Evolutionary conservation across 2,888 invertebrate species (phyloP).

Genomic region (Chloroclystis v-ata): DNA sequence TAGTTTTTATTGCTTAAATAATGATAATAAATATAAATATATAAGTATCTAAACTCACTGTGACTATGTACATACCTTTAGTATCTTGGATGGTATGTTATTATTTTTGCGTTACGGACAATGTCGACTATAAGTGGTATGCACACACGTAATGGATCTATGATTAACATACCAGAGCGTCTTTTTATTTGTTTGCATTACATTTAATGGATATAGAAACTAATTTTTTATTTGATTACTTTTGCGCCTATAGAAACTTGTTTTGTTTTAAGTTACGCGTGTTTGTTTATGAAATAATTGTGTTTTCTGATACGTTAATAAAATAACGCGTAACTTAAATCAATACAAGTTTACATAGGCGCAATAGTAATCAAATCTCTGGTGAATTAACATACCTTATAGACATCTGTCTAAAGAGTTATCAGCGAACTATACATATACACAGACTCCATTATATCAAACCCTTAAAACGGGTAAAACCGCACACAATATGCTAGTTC

Average conservation of each 20-base stretch:
- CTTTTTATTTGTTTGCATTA: constrained; percentile 16
- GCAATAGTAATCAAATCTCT: too few species aligned
- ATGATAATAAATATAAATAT: not conserved
- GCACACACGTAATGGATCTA: constrained; percentile 26
- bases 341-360: too few species aligned
- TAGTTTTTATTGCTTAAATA: too few species aligned
- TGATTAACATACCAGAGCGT: constrained; percentile 14
- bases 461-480: too few species aligned
- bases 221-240: not conserved
- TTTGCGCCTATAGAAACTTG: not conserved
- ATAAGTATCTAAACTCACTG: not conserved
- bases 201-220: constrained; percentile 5
- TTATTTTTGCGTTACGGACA: constrained; percentile 68
- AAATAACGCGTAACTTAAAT: too few species aligned
- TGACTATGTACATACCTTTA: constrained; percentile 9
- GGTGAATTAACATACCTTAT: too few species aligned
- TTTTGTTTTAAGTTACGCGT: not conserved
- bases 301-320: too few species aligned
- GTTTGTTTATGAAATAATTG: not conserved
- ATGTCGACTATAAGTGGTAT: constrained; percentile 39
- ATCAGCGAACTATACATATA: too few species aligned
- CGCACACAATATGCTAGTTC: too few species aligned
- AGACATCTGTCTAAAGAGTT: too few species aligned
- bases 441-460: too few species aligned
- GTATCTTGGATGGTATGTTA: constrained; percentile 56